These are phyloP conservation scores for Xenus cinereus DNA, from an alignment of 2,113 vertebrate genomes.

Conservation along the genomic window DNA sequence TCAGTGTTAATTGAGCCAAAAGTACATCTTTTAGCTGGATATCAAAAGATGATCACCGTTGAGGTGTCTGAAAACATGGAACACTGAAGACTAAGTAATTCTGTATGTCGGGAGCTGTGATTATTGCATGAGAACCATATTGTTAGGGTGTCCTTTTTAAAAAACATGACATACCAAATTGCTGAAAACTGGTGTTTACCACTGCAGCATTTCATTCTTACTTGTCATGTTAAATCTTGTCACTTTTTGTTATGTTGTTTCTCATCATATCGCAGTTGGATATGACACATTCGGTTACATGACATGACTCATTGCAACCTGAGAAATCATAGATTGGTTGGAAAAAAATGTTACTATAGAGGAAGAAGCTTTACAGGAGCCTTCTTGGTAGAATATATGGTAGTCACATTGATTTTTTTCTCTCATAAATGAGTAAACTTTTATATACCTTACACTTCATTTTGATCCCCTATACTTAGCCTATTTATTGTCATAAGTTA, in stretches of 20 bases:
- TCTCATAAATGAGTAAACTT: background rate
- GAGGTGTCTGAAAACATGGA: constrained; percentile 50
- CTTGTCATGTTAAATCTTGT: constrained; percentile 52
- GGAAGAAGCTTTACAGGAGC: background rate
- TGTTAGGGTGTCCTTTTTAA: constrained; percentile 26
- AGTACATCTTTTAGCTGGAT: constrained; percentile 68
- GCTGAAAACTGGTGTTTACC: constrained; percentile 36
- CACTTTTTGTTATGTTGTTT: constrained; percentile 50
- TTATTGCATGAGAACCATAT: constrained; percentile 59
- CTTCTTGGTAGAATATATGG: background rate
- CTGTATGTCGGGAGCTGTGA: constrained; percentile 59
- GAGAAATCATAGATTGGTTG: constrained; percentile 36
- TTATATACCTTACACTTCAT: background rate
- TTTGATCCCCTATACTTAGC: background rate
- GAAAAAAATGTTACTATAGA: constrained; percentile 4
- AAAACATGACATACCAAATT: constrained; percentile 54
- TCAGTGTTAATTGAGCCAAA: constrained; percentile 74
- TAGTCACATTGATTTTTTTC: background rate
- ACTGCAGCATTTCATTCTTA: constrained; percentile 48
- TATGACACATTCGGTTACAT: constrained; percentile 45
- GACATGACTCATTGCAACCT: constrained; percentile 47
- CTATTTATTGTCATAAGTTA: background rate
- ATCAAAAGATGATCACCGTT: constrained; percentile 71
- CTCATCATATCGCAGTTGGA: constrained; percentile 49
- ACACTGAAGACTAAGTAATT: constrained; percentile 48